Percentiles rank a stretch among this genome's conserved stretches.
These are phyloP conservation scores for Apodemus agrarius DNA, from an alignment of 2,797 vertebrate genomes.

Conservation along the genomic window DNA sequence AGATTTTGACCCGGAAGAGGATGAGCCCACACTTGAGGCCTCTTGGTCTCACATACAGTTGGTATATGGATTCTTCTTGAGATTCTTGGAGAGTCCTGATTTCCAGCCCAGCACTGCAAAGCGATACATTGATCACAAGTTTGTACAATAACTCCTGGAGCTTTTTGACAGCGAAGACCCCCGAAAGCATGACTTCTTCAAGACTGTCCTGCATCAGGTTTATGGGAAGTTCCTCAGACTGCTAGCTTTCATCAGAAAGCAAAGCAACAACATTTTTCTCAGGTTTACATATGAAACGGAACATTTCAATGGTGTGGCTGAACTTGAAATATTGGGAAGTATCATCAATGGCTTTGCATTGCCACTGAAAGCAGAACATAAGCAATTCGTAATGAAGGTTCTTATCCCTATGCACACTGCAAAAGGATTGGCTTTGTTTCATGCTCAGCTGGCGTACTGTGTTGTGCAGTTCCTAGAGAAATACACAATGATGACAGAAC, in stretches of 20 bases:
- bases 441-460: conserved; percentile 99
- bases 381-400: conserved; percentile 99
- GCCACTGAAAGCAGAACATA: conserved; percentile 98
- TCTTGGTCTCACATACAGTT: conserved; percentile 95
- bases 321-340: conserved; percentile 98
- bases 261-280: conserved; percentile 99
- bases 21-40: conserved; percentile 97
- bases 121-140: conserved; percentile 97
- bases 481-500: conserved; percentile 96
- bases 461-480: conserved; percentile 99
- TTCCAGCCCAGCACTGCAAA: conserved; percentile 98
- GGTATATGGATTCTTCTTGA: conserved; percentile 98
- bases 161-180: conserved; percentile 99
- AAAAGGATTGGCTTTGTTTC: conserved; percentile 96
- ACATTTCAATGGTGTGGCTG: conserved; percentile 98
- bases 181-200: conserved; percentile 97
- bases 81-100: conserved; percentile 98
- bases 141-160: conserved; percentile 98
- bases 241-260: conserved; percentile 98
- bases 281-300: conserved; percentile 99
- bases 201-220: conserved; percentile 98
- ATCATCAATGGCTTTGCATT: conserved; percentile 99
- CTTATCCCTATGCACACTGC: conserved; percentile 98
- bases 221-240: conserved; percentile 99
- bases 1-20: conserved; percentile 99